Conservation (phyloP, 2,797 vertebrate species). For the Martes flavigula region DNA sequence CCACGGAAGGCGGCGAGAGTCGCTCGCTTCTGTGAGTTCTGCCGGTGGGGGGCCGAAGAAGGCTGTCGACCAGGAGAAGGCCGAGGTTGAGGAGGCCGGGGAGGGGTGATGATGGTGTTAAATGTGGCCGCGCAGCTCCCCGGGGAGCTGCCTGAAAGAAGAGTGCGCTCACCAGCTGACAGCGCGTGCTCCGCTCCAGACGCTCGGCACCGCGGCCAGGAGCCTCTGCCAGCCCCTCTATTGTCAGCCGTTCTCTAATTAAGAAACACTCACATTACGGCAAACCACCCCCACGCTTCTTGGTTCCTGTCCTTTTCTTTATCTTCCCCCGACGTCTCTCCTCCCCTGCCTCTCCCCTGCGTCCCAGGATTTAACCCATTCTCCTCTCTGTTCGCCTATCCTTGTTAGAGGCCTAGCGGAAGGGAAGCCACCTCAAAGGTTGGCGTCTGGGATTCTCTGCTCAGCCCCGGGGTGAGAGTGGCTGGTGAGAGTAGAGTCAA, state of each 20-base stretch:
- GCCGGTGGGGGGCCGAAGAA: slow-evolving; percentile 52
- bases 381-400: not conserved
- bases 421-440: not conserved
- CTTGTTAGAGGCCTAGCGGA: not conserved
- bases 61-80: slow-evolving; percentile 63
- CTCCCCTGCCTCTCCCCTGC: slow-evolving; percentile 54
- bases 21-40: slow-evolving; percentile 42
- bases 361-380: slow-evolving; percentile 69
- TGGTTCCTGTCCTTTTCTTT: slow-evolving; percentile 74
- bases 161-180: slow-evolving; percentile 99
- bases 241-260: slow-evolving; percentile 86
- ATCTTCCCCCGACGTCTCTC: slow-evolving; percentile 60
- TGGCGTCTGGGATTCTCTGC: fast-evolving
- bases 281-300: slow-evolving; percentile 66
- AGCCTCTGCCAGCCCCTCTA: slow-evolving; percentile 86
- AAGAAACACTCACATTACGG: slow-evolving; percentile 87
- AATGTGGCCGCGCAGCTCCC: slow-evolving; percentile 87
- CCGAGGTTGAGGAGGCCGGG: slow-evolving; percentile 77
- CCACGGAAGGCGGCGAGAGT: slow-evolving; percentile 58
- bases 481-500: not conserved
- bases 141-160: slow-evolving; percentile 90
- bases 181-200: slow-evolving; percentile 94
- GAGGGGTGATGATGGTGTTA: slow-evolving; percentile 80
- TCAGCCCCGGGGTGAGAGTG: not conserved
- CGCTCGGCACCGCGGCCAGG: slow-evolving; percentile 90